Evolutionary conservation across 2,113 vertebrate genomes (phyloP).

Genomic region (Merops nubicus): DNA sequence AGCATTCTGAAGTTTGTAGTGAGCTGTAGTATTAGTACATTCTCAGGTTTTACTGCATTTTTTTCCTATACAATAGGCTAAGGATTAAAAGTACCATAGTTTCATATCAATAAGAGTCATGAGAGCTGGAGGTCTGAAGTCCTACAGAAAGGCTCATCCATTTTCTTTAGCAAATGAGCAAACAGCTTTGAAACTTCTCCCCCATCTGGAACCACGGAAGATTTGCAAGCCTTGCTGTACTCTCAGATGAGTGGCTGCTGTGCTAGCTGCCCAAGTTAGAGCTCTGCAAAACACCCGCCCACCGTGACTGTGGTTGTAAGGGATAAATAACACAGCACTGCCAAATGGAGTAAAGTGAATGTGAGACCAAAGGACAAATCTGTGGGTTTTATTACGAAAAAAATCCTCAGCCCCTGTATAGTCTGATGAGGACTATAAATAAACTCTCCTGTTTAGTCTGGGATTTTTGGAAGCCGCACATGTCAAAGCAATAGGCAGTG

Average conservation of each 20-base stretch:
- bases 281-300: not conserved
- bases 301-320: not conserved
- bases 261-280: not conserved
- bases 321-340: not conserved
- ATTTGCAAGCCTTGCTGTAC: not conserved
- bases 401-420: not conserved
- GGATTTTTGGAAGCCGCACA: not conserved
- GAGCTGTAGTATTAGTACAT: not conserved
- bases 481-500: not conserved
- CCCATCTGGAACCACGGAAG: not conserved
- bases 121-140: not conserved
- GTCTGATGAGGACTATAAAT: slow-evolving; percentile 5
- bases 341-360: not conserved
- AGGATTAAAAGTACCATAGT: not conserved
- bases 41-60: not conserved
- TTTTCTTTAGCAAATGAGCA: not conserved
- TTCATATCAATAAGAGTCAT: not conserved
- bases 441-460: not conserved
- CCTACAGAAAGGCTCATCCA: not conserved
- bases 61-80: not conserved
- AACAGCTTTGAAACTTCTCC: not conserved
- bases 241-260: not conserved
- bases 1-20: not conserved
- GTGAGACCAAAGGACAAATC: not conserved
- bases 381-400: not conserved